A percentile compares a stretch with the other conserved stretches of the same genome.
These are phyloP conservation scores for Belonocnema kinseyi DNA, from an alignment of 1,140 invertebrate species.

Conservation along the genomic window DNA sequence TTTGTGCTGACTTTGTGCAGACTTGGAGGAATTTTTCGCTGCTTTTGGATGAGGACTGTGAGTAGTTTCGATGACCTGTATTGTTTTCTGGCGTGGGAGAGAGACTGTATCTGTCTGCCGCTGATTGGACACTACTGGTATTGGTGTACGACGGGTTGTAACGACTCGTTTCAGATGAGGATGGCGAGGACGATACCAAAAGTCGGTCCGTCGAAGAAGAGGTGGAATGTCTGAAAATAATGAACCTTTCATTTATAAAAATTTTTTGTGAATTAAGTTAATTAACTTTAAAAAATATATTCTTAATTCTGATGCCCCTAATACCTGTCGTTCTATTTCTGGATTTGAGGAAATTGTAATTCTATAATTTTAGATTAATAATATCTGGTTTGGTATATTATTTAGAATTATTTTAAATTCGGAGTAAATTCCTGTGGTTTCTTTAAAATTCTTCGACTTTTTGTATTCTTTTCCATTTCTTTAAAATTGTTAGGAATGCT, in stretches of 20 bases:
- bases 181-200: slow-evolving; percentile 72
- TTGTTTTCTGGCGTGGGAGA: slow-evolving; percentile 57
- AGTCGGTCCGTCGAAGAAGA: slow-evolving; percentile 68
- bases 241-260: neutral
- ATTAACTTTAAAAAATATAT: neutral
- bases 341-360: neutral
- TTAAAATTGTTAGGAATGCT: too few species aligned
- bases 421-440: too few species aligned
- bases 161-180: slow-evolving; percentile 73
- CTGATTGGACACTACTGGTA: slow-evolving; percentile 49
- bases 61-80: slow-evolving; percentile 47
- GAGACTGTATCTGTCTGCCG: slow-evolving; percentile 53
- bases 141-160: slow-evolving; percentile 45
- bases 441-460: too few species aligned
- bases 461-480: too few species aligned
- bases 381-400: too few species aligned
- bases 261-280: neutral
- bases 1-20: slow-evolving; percentile 56
- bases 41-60: slow-evolving; percentile 48
- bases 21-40: slow-evolving; percentile 60
- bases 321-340: neutral
- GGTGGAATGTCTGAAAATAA: slow-evolving; percentile 53
- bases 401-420: too few species aligned
- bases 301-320: neutral
- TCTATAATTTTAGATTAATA: too few species aligned